A percentile compares a stretch with the other conserved stretches of the same genome.
phyloP scores from a whole-genome alignment of 2,797 vertebrate species.

The Taenioides sp. region DNA sequence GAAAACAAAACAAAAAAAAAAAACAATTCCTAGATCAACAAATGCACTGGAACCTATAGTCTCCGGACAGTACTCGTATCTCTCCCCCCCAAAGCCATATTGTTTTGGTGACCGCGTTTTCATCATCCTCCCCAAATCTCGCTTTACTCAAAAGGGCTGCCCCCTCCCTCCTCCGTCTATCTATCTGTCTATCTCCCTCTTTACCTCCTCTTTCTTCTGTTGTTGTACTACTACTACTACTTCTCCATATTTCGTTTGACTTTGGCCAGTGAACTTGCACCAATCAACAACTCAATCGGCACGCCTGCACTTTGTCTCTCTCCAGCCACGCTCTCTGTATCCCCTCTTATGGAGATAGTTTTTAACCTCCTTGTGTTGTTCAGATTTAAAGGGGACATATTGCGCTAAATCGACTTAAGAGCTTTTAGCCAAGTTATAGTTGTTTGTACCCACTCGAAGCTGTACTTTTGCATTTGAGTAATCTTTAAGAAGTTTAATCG shows the following conservation, averaged over 20 bases:
- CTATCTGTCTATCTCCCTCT: slow-evolving; percentile 14
- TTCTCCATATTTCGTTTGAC: slow-evolving; percentile 32
- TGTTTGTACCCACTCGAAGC: too few species aligned
- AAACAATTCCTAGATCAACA: slow-evolving; percentile 28
- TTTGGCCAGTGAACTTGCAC: slow-evolving; percentile 34
- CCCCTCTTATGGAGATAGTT: slow-evolving; percentile 13
- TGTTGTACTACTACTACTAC: neutral
- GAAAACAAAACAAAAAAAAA: slow-evolving; percentile 9
- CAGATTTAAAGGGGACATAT: slow-evolving; percentile 11
- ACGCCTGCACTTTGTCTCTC: slow-evolving; percentile 79
- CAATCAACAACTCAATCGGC: slow-evolving; percentile 69
- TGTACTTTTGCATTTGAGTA: too few species aligned
- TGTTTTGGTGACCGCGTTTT: slow-evolving; percentile 33
- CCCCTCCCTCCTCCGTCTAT: slow-evolving; percentile 23
- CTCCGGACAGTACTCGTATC: slow-evolving; percentile 4
- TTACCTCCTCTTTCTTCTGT: neutral
- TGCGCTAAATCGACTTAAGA: too few species aligned
- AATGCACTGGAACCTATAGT: slow-evolving; percentile 33
- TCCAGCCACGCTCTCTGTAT: slow-evolving; percentile 50
- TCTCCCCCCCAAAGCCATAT: slow-evolving; percentile 56
- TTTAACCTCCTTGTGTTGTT: slow-evolving; percentile 24
- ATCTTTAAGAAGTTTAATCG: too few species aligned
- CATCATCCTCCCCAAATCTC: slow-evolving; percentile 38
- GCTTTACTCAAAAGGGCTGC: slow-evolving; percentile 80
- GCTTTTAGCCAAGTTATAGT: too few species aligned